A percentile compares a stretch with the other conserved stretches of the same genome.
phyloP scores from a whole-genome alignment of 2,888 invertebrate genomes.

The Lasioglossum pauxillum region DNA sequence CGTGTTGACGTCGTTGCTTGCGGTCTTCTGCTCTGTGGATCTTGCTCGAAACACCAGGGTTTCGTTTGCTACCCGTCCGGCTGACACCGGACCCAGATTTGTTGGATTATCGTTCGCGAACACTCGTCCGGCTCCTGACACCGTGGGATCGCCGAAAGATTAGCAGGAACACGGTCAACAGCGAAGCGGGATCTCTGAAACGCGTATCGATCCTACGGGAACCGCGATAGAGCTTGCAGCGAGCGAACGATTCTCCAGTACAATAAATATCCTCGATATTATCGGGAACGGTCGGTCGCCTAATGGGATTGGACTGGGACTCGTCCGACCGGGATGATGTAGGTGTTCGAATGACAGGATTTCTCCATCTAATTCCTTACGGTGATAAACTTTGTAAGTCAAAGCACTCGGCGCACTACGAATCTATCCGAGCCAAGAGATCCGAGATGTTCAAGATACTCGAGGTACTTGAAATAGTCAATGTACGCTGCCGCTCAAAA shows the following conservation, averaged over 20 bases:
- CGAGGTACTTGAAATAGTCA: too few relatives aligned
- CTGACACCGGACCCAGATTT: neutral
- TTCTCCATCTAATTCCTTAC: neutral
- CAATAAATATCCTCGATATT: neutral
- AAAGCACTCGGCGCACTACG: neutral
- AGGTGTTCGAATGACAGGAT: neutral
- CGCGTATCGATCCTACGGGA: neutral
- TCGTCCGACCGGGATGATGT: neutral
- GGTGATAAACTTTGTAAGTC: neutral
- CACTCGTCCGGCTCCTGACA: neutral
- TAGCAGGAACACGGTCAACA: neutral
- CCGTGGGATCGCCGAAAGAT: neutral
- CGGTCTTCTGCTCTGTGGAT: neutral
- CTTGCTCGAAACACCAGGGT: neutral
- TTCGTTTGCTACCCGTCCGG: neutral
- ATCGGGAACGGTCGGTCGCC: neutral
- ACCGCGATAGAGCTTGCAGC: neutral
- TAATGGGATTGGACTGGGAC: neutral
- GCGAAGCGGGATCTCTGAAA: neutral
- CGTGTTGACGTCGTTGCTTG: slow-evolving; percentile 31
- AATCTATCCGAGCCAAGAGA: neutral
- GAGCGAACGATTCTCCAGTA: neutral
- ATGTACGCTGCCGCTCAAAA: too few relatives aligned
- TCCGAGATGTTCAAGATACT: neutral
- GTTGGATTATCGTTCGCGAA: neutral